Evolutionary conservation across 2,797 vertebrate species (phyloP).

Genomic region (Trichosurus vulpecula): DNA sequence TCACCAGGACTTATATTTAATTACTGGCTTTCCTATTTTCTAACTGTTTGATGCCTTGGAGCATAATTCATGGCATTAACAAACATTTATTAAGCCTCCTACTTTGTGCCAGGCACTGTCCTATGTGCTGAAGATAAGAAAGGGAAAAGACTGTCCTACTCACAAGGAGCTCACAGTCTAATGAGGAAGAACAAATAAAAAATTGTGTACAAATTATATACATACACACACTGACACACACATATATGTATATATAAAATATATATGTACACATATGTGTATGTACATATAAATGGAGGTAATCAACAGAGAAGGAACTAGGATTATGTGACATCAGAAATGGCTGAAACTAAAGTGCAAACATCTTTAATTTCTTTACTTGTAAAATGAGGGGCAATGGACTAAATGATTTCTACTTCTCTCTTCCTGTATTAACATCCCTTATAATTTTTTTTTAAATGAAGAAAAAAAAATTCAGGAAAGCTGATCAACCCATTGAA

Average conservation of each 20-base stretch:
- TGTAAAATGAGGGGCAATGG: background rate
- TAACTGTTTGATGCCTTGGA: background rate
- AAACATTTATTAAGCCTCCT: background rate
- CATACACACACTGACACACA: background rate
- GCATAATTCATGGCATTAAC: background rate
- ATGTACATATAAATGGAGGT: background rate
- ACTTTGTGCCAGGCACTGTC: background rate
- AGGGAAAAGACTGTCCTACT: background rate
- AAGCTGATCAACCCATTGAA: background rate
- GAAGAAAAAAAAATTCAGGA: background rate
- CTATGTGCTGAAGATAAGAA: background rate
- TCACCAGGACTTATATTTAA: background rate
- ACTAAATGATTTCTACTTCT: background rate
- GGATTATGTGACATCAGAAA: background rate
- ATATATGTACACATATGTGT: background rate
- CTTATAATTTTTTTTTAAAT: background rate
- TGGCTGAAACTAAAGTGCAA: background rate
- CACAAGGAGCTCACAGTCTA: background rate
- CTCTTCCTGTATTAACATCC: background rate
- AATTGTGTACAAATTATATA: background rate
- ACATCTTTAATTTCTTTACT: background rate
- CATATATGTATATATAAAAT: background rate
- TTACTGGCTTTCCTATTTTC: background rate
- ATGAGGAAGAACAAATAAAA: background rate
- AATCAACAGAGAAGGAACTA: background rate